A percentile compares a stretch with the other conserved stretches of the same genome.
Conservation (phyloP, 2,888 invertebrate genomes). For the Gymnoscelis rufifasciata region DNA sequence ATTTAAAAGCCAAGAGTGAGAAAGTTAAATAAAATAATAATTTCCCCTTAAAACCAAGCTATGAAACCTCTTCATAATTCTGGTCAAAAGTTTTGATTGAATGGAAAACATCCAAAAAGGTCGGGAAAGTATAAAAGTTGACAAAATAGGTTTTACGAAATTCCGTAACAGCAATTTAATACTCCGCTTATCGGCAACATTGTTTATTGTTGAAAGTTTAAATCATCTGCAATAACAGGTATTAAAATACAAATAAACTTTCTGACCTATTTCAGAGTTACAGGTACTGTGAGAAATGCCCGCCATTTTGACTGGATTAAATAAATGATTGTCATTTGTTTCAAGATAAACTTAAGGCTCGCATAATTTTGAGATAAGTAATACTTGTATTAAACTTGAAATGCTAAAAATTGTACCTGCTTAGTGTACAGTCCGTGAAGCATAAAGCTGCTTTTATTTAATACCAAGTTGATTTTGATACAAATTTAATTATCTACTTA, state of each 20-base stretch:
- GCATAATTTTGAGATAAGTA: not conserved
- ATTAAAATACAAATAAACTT: slow-evolving; percentile 12
- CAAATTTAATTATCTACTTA: no score
- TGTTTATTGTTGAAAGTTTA: slow-evolving; percentile 13
- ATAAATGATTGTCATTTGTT: not conserved
- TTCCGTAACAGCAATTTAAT: slow-evolving; percentile 1
- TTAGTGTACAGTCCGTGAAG: no score
- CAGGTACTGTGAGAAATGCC: slow-evolving; percentile 14
- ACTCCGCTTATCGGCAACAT: not conserved
- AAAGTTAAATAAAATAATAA: no score
- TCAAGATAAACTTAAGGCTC: not conserved
- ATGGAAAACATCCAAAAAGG: not conserved
- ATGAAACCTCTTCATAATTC: no score
- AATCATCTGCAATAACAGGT: slow-evolving; percentile 15
- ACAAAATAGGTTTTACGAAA: not conserved
- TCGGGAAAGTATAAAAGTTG: not conserved
- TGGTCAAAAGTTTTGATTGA: no score
- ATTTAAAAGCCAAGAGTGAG: no score
- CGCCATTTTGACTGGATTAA: slow-evolving; percentile 8
- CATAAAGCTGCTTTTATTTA: no score
- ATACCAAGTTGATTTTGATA: no score
- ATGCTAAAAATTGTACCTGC: no score
- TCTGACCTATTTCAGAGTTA: slow-evolving; percentile 5
- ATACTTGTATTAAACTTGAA: no score
- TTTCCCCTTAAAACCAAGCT: no score